Conservation (phyloP, 37 sponge, comb jelly and placozoan species). For the Mnemiopsis leidyi region DNA sequence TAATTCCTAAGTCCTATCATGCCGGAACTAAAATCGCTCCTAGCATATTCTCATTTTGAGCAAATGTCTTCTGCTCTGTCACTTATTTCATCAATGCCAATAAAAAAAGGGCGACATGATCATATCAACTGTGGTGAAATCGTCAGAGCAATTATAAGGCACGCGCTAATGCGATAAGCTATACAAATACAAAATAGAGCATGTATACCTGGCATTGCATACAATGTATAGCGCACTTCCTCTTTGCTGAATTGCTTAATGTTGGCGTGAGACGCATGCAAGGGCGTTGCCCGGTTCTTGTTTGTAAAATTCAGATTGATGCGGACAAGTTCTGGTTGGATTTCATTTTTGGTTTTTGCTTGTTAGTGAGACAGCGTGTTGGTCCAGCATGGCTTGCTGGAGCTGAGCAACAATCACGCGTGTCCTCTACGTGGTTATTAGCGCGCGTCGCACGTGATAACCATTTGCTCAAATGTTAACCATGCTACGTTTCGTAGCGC, state of each 20-base stretch:
- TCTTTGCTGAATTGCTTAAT: background rate
- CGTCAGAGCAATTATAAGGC: background rate
- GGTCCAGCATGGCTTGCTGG: too few species aligned
- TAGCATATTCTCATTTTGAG: too few species aligned
- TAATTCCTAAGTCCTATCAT: too few species aligned
- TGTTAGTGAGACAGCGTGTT: too few species aligned
- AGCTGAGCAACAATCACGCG: background rate
- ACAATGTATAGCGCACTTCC: background rate
- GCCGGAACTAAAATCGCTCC: too few species aligned
- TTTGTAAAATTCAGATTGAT: too few species aligned
- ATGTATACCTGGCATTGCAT: background rate
- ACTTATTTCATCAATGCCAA: too few species aligned
- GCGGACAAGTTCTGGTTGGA: too few species aligned
- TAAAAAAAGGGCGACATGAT: too few species aligned
- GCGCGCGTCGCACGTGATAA: constrained; percentile 14
- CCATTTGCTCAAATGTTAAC: constrained; percentile 65
- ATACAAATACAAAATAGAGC: background rate
- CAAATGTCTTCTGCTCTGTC: too few species aligned
- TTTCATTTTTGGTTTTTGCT: too few species aligned
- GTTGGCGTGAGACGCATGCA: background rate
- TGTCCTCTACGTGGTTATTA: background rate
- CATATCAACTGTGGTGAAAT: background rate
- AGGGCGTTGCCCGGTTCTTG: background rate
- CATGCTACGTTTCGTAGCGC: background rate
- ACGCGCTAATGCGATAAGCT: background rate